Conservation (phyloP, 2,888 invertebrate genomes). For the Galeruca laticollis region DNA sequence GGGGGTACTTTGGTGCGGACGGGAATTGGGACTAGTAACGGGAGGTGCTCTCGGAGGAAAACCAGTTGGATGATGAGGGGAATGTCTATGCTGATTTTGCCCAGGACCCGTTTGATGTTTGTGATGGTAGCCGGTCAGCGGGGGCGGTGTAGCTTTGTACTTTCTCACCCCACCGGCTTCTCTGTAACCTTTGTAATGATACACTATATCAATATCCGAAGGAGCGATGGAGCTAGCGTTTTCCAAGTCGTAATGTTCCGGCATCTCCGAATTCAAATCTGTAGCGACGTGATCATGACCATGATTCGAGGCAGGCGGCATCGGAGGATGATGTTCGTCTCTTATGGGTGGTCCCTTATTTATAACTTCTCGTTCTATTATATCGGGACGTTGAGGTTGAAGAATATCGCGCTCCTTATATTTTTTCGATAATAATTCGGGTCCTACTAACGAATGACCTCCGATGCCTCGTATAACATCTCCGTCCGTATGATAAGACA, state of each 20-base stretch:
- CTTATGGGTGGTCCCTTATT: slow-evolving; percentile 85
- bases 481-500: slow-evolving; percentile 80
- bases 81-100: slow-evolving; percentile 81
- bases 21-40: slow-evolving; percentile 67
- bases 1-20: slow-evolving; percentile 90
- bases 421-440: slow-evolving; percentile 89
- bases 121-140: slow-evolving; percentile 81
- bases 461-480: slow-evolving; percentile 82
- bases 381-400: slow-evolving; percentile 88
- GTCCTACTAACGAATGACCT: slow-evolving; percentile 83
- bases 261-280: slow-evolving; percentile 83
- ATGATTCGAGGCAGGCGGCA: slow-evolving; percentile 80
- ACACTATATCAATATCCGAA: slow-evolving; percentile 96
- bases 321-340: slow-evolving; percentile 83
- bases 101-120: slow-evolving; percentile 77
- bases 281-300: slow-evolving; percentile 77
- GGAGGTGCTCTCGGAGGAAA: slow-evolving; percentile 82
- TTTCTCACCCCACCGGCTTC: slow-evolving; percentile 87
- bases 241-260: slow-evolving; percentile 96
- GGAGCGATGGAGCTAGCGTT: slow-evolving; percentile 98
- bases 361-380: slow-evolving; percentile 90
- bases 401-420: slow-evolving; percentile 81
- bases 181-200: slow-evolving; percentile 92
- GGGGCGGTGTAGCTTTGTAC: slow-evolving; percentile 89
- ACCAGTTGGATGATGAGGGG: slow-evolving; percentile 81